These are phyloP conservation scores for Sebastes fasciatus DNA, from an alignment of 2,113 vertebrate genomes.

Conservation along the genomic window DNA sequence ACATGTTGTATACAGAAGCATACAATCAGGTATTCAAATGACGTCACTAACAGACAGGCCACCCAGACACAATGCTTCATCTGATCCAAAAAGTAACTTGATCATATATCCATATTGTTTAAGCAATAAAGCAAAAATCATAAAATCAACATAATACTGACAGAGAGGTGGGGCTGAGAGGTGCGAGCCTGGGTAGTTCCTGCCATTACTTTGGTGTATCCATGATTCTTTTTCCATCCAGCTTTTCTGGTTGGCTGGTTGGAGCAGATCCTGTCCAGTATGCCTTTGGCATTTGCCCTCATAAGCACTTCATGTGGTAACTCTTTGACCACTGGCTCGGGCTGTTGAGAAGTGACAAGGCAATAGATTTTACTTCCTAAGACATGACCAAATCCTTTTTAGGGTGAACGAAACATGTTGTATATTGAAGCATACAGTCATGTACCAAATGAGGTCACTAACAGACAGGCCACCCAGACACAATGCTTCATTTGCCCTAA, in stretches of 20 bases:
- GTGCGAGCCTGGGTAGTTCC: conserved; percentile 18
- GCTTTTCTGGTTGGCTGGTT: conserved; percentile 75
- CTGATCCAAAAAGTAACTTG: not conserved
- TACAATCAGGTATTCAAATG: not conserved
- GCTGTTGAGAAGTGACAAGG: conserved; percentile 75
- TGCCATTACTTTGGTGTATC: conserved; percentile 32
- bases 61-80: not conserved
- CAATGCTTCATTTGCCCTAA: not conserved
- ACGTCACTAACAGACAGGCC: not conserved
- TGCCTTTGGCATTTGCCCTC: conserved; percentile 84
- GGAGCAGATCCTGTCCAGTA: conserved; percentile 78
- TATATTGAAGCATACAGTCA: not conserved
- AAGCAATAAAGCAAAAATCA: not conserved
- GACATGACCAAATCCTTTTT: not conserved
- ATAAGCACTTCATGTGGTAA: conserved; percentile 82
- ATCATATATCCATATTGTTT: not conserved
- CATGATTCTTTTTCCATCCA: conserved; percentile 33
- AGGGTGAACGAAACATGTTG: too few species aligned
- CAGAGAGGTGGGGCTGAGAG: not conserved
- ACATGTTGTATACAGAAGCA: not conserved
- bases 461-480: not conserved
- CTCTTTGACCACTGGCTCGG: conserved; percentile 72
- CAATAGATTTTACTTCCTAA: not conserved
- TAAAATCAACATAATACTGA: conserved; percentile 8
- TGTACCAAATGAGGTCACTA: not conserved